phyloP scores from a whole-genome alignment of 2,797 vertebrate species.

The Crossoptilon crossoptilon region DNA sequence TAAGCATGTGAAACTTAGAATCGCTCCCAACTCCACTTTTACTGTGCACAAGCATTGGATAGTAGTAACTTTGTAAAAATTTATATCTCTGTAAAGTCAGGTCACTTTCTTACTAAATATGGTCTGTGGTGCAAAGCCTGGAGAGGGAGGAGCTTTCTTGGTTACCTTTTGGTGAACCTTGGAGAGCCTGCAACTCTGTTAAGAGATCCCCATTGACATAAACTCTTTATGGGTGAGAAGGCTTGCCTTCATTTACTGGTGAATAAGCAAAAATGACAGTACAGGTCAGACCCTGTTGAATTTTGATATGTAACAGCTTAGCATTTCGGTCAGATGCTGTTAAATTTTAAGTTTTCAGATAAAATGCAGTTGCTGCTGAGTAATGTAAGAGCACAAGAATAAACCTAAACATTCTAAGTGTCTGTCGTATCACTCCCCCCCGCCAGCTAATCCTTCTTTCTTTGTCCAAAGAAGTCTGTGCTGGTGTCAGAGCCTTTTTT shows the following conservation, averaged over 20 bases:
- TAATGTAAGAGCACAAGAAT: background rate
- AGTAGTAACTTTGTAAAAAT: background rate
- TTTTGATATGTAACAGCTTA: constrained; percentile 48
- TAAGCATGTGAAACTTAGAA: background rate
- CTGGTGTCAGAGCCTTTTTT: background rate
- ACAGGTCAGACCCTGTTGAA: constrained; percentile 30
- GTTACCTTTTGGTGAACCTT: constrained; percentile 41
- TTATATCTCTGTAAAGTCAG: background rate
- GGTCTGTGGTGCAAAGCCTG: background rate
- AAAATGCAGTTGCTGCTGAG: constrained; percentile 35
- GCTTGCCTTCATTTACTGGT: constrained; percentile 1
- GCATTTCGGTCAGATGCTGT: constrained; percentile 39
- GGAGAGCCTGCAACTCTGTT: constrained; percentile 6
- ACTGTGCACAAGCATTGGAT: background rate
- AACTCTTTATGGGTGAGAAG: constrained; percentile 20
- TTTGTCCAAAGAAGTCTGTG: background rate
- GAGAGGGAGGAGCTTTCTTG: background rate
- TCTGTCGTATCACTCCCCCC: background rate
- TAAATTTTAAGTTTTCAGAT: constrained; percentile 30
- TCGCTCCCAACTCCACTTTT: background rate
- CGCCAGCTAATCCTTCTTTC: background rate
- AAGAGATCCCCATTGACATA: constrained; percentile 24
- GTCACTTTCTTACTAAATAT: background rate
- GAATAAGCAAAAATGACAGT: constrained; percentile 32
- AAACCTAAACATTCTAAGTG: background rate